Conservation (phyloP, 2,888 invertebrate species). For the Lepetodrilus schrolli region DNA sequence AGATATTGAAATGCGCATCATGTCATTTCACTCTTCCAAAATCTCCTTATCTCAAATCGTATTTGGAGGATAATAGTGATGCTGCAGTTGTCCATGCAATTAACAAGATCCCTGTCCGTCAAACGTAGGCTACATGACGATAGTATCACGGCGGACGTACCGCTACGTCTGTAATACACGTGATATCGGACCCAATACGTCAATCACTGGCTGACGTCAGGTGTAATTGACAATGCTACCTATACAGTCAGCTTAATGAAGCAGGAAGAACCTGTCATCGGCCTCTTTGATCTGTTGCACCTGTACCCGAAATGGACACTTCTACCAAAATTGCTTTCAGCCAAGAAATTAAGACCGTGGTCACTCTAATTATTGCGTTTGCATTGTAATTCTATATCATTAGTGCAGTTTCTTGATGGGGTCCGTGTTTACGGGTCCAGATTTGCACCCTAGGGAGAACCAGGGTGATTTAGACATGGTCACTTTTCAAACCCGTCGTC, state of each 20-base stretch:
- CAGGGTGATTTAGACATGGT: background rate
- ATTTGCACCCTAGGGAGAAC: background rate
- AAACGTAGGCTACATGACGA: background rate
- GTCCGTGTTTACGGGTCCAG: background rate
- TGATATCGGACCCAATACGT: conserved; percentile 13
- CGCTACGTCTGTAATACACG: conserved; percentile 20
- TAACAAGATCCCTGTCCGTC: conserved; percentile 7
- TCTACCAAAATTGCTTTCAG: conserved; percentile 6
- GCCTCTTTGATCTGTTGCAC: conserved; percentile 16
- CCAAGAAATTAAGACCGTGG: background rate
- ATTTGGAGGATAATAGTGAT: conserved; percentile 1
- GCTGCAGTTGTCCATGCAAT: conserved; percentile 10
- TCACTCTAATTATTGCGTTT: conserved; percentile 17
- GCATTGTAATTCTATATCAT: conserved; percentile 23
- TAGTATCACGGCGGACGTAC: background rate
- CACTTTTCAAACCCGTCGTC: background rate
- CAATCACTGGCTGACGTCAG: conserved; percentile 23
- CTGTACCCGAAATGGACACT: conserved; percentile 12
- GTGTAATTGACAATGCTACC: conserved; percentile 24
- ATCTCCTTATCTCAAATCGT: conserved; percentile 23
- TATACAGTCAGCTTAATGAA: background rate
- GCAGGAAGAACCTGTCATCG: conserved; percentile 22
- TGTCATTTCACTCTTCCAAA: background rate
- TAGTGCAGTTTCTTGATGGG: background rate
- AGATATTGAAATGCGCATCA: conserved; percentile 21